These are phyloP conservation scores for Heterodera carotae DNA, from an alignment of 1,140 invertebrate species.

Conservation along the genomic window DNA sequence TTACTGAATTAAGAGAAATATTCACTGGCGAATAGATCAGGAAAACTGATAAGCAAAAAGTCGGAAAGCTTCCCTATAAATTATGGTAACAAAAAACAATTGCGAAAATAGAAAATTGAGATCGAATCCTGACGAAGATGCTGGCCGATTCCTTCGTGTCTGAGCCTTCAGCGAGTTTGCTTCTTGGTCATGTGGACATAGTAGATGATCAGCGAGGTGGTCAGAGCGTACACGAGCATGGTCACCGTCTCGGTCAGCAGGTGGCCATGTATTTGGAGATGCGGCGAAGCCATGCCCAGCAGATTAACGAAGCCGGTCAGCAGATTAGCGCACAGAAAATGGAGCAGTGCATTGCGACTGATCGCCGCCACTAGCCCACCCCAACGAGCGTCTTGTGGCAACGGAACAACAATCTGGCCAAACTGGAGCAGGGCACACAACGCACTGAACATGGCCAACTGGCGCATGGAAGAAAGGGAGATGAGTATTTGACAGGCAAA, in stretches of 20 bases:
- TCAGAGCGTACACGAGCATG: conserved; percentile 9
- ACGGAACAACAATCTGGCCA: conserved; percentile 11
- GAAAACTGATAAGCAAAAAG: no score
- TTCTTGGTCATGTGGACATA: background rate
- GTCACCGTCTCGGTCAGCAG: background rate
- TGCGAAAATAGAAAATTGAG: background rate
- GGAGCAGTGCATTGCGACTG: conserved; percentile 36
- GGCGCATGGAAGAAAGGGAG: no score
- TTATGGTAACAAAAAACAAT: background rate
- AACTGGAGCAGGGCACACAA: conserved; percentile 26
- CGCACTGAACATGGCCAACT: conserved; percentile 23
- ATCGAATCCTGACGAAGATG: background rate
- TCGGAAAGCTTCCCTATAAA: background rate
- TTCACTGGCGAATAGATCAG: no score
- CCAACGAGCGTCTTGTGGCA: background rate
- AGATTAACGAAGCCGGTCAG: conserved; percentile 43
- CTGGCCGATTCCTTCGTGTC: background rate
- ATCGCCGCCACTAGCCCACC: conserved; percentile 40
- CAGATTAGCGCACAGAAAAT: conserved; percentile 49
- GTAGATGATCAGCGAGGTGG: conserved; percentile 26
- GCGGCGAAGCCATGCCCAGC: background rate
- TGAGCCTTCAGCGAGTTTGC: background rate
- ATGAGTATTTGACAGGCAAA: no score
- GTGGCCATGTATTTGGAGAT: conserved; percentile 22
- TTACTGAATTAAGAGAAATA: no score